Percentiles rank a stretch among this genome's conserved stretches.
phyloP scores from a whole-genome alignment of 2,113 vertebrate species.

The Antechinus flavipes region DNA sequence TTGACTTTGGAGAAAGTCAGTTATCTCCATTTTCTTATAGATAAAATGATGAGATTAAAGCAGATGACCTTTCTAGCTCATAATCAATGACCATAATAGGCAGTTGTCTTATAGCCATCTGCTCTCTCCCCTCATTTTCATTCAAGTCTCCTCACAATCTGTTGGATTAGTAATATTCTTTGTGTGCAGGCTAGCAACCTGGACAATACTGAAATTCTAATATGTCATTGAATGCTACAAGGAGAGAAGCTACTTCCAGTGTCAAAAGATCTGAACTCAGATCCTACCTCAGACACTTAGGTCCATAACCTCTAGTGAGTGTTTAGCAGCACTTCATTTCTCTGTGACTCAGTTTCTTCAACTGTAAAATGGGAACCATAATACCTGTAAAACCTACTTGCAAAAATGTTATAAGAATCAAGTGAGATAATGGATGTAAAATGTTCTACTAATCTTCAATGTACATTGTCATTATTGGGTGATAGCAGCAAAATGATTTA shows the following conservation, averaged over 20 bases:
- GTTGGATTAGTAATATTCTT: not conserved
- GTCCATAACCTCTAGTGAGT: not conserved
- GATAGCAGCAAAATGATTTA: not conserved
- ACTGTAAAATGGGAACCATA: not conserved
- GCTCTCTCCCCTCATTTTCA: not conserved
- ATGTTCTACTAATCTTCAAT: not conserved
- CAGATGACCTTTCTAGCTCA: not conserved
- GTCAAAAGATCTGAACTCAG: not conserved
- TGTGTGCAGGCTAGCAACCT: not conserved
- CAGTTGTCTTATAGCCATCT: not conserved
- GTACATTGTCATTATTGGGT: not conserved
- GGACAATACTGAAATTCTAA: not conserved
- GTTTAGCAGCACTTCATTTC: not conserved
- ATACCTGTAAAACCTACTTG: not conserved
- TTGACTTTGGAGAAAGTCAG: not conserved
- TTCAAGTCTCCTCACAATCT: not conserved
- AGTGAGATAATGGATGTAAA: not conserved
- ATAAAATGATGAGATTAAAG: not conserved
- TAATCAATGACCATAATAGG: not conserved
- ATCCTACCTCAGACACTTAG: not conserved
- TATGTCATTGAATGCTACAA: not conserved
- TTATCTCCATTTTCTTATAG: not conserved
- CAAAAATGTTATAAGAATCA: not conserved
- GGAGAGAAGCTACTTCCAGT: not conserved
- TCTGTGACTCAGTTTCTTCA: not conserved